Conservation (phyloP, 2,113 vertebrate species). For the Apteryx owenii region DNA sequence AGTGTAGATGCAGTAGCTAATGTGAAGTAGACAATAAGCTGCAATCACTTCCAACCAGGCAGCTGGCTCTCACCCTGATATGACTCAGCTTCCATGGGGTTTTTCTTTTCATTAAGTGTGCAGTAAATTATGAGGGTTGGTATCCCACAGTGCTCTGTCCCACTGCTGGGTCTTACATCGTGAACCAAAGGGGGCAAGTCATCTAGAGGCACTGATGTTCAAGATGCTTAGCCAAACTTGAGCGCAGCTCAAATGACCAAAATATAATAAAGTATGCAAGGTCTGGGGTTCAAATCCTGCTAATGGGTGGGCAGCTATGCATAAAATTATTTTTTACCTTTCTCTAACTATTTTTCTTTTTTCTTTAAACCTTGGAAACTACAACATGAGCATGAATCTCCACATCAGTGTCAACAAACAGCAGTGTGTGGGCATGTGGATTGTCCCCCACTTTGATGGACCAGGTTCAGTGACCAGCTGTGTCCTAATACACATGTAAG, state of each 20-base stretch:
- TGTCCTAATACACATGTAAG: neutral
- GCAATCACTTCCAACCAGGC: neutral
- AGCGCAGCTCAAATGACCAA: neutral
- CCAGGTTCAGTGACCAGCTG: neutral
- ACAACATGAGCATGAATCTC: neutral
- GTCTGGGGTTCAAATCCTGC: neutral
- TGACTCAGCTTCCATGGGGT: neutral
- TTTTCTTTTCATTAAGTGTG: neutral
- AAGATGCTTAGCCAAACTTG: neutral
- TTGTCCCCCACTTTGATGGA: fast-evolving
- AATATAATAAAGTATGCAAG: neutral
- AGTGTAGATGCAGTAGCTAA: neutral
- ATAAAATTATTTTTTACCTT: fast-evolving
- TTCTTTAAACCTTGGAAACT: neutral
- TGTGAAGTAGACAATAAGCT: neutral
- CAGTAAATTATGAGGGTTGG: neutral
- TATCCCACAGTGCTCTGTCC: neutral
- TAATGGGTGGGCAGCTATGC: neutral
- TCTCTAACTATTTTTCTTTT: neutral
- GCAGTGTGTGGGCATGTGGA: fast-evolving
- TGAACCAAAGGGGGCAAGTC: neutral
- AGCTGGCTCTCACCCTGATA: neutral
- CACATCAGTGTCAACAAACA: neutral
- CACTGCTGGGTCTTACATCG: neutral
- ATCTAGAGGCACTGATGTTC: neutral